Evolutionary conservation across 2,888 invertebrate genomes (phyloP).

Genomic region (Drosophila leonis): DNA sequence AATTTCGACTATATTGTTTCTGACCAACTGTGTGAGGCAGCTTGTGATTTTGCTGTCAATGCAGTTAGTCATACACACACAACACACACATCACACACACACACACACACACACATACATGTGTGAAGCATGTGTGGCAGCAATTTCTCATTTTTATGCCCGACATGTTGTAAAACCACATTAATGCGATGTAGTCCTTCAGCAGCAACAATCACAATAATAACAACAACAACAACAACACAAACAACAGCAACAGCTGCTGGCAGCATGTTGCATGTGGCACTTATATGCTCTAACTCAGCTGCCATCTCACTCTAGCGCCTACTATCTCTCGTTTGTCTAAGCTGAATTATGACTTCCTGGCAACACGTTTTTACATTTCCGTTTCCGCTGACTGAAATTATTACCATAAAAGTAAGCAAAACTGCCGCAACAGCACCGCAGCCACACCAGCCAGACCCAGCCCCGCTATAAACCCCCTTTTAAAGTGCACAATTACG

Average conservation of each 20-base stretch:
- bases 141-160: slow-evolving; percentile 79
- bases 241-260: slow-evolving; percentile 37
- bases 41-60: slow-evolving; percentile 36
- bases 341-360: slow-evolving; percentile 81
- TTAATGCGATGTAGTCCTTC: slow-evolving; percentile 76
- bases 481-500: slow-evolving; percentile 64
- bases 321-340: slow-evolving; percentile 69
- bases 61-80: slow-evolving; percentile 17
- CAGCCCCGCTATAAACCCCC: neutral
- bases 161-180: slow-evolving; percentile 78
- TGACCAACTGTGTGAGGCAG: slow-evolving; percentile 25
- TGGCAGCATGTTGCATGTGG: slow-evolving; percentile 67
- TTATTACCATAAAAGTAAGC: slow-evolving; percentile 77
- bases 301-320: slow-evolving; percentile 1
- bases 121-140: slow-evolving; percentile 68
- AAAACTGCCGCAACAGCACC: slow-evolving; percentile 40
- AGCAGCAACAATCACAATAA: slow-evolving; percentile 42
- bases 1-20: slow-evolving; percentile 71
- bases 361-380: slow-evolving; percentile 81
- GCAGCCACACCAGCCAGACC: neutral
- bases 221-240: slow-evolving; percentile 25
- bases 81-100: slow-evolving; percentile 1
- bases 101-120: neutral
- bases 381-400: slow-evolving; percentile 77
- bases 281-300: slow-evolving; percentile 8